phyloP scores from a whole-genome alignment of 2,888 invertebrate species.

The Zhuqinia jingwanae region DNA sequence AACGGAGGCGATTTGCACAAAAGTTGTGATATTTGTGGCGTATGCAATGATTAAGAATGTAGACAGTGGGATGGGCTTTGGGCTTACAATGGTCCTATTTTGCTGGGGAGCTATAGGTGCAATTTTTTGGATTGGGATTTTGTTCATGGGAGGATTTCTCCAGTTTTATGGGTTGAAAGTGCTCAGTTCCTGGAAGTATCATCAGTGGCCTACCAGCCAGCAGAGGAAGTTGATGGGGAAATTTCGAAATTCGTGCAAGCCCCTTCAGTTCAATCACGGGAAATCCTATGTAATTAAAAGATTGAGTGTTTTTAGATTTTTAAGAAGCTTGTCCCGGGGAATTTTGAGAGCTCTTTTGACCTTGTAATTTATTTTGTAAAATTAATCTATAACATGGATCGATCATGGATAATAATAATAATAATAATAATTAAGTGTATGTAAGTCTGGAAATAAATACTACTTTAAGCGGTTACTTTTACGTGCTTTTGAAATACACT shows the following conservation, averaged over 20 bases:
- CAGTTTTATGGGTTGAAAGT: background rate
- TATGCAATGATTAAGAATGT: constrained; percentile 14
- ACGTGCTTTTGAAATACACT: too few species aligned
- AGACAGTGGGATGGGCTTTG: background rate
- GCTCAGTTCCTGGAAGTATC: constrained; percentile 34
- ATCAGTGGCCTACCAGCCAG: background rate
- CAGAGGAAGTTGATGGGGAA: constrained; percentile 40
- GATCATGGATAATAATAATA: too few species aligned
- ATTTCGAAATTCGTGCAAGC: constrained; percentile 35
- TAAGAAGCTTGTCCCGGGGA: constrained; percentile 25
- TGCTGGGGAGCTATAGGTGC: background rate
- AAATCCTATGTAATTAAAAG: constrained; percentile 27
- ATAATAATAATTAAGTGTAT: too few species aligned
- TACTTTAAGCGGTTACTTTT: too few species aligned
- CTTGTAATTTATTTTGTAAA: background rate
- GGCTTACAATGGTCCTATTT: too few species aligned
- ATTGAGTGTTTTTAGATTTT: constrained; percentile 25
- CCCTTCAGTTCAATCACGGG: constrained; percentile 13
- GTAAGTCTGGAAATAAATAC: too few species aligned
- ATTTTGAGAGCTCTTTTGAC: constrained; percentile 27
- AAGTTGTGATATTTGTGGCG: background rate
- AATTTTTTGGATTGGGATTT: background rate
- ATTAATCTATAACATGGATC: too few species aligned
- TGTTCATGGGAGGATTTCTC: constrained; percentile 29
- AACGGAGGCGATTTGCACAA: background rate